Base-by-base conservation (phyloP, 2,888 invertebrate genomes). In the Callinectes sapidus region DNA sequence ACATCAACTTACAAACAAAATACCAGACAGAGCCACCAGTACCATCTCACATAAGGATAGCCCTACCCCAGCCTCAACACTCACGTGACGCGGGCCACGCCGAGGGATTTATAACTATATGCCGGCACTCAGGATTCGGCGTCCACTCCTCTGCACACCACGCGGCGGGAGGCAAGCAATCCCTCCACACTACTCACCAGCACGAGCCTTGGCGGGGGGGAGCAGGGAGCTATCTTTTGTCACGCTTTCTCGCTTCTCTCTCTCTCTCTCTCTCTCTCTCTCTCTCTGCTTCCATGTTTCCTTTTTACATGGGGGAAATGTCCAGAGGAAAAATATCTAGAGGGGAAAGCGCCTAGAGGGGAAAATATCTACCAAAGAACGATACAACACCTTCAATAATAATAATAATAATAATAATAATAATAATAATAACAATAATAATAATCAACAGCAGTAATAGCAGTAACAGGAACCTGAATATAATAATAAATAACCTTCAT, bases 171-270 rank as follows among this genome's bases (percentile, higher is more conserved):
- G 61, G 61, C 23, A 61, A 61, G 61, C 61, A 61, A 61, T 61
- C 61, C 61, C 23, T 2, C 3, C 2, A 61, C 23, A 61, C 61
- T 0, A 61, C 61, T 61, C 13, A 61, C 13, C 61, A 61, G 18
- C 61, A 61, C 61, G 61, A 61, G 61, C 61, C 61, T 61, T 61
- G 61, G 61, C 61, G 61, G 61, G 61, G 61, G 61, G 61, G 61
- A 61, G 61, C 23, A 23, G 61, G 23, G 61, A 61, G 61, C 61
- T 61, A 61, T 61, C 13, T 10, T 23, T 13, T 23, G 3, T 18
- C 61, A 23, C 61, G 18, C 61, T 16, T 23, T 61, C 61, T 61
- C 61, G 18, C 61, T 61, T 61, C 61, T 61, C 61, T 61, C 61
- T 61, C 61, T 61, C 61, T 61, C 61, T 61, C 61, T 61, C 61